Conservation (phyloP, 2,888 invertebrate species). For the Drosophila phalerata region DNA sequence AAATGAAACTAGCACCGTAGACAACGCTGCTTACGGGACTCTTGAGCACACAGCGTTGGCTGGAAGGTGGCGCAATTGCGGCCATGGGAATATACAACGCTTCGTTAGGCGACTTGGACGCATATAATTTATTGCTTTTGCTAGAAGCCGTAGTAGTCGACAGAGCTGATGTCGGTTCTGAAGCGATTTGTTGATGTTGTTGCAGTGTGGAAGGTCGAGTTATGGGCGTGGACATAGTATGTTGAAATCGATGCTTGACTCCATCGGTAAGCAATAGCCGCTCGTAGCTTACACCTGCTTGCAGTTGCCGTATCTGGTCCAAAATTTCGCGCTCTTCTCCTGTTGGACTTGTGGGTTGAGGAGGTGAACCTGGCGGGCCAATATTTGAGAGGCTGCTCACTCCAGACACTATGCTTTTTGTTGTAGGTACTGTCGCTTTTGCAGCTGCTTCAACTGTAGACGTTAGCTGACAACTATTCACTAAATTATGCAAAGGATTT, state of each 20-base stretch:
- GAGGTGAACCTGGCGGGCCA: constrained; percentile 91
- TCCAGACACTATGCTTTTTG: constrained; percentile 88
- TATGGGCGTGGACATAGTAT: constrained; percentile 72
- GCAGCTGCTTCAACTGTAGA: constrained; percentile 12
- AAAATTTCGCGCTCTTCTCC: constrained; percentile 90
- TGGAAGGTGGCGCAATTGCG: constrained; percentile 43
- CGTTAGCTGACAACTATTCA: constrained; percentile 83
- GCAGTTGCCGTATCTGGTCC: constrained; percentile 89
- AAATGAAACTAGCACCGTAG: constrained; percentile 82
- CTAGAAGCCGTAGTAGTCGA: constrained; percentile 27
- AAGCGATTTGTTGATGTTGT: constrained; percentile 58
- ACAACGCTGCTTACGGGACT: constrained; percentile 84
- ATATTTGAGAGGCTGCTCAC: constrained; percentile 90
- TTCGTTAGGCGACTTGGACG: constrained; percentile 87
- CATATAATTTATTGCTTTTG: constrained; percentile 86
- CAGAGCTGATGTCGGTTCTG: constrained; percentile 16
- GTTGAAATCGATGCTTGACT: constrained; percentile 74
- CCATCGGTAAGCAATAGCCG: constrained; percentile 71
- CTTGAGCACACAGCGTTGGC: constrained; percentile 78
- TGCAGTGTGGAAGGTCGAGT: constrained; percentile 57
- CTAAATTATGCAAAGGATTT: constrained; percentile 83
- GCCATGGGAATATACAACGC: constrained; percentile 90
- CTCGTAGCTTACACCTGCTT: constrained; percentile 85
- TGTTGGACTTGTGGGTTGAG: constrained; percentile 93
- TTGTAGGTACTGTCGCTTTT: constrained; percentile 9